Conservation (phyloP, 2,797 vertebrate genomes). For the Rhinella marina region DNA sequence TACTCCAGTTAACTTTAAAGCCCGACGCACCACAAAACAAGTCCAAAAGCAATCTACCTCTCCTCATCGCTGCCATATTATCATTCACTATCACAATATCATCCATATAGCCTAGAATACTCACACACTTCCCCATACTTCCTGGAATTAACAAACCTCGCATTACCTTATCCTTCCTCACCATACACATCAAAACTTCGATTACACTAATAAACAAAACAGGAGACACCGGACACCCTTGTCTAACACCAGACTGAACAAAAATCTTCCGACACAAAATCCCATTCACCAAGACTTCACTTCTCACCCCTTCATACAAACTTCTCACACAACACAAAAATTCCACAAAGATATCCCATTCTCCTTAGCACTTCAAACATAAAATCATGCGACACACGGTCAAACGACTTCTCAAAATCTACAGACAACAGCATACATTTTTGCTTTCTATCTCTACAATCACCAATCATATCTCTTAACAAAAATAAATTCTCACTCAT, state of each 20-base stretch:
- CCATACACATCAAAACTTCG: too few species aligned
- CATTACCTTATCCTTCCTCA: too few species aligned
- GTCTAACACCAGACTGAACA: too few species aligned
- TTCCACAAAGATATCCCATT: background rate
- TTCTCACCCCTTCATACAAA: background rate
- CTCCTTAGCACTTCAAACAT: fast-evolving
- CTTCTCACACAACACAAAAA: background rate
- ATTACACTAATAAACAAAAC: too few species aligned
- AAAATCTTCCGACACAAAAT: background rate
- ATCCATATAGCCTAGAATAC: conserved; percentile 7
- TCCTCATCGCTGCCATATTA: background rate
- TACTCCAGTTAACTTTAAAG: background rate
- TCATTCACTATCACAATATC: background rate
- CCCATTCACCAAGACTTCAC: background rate
- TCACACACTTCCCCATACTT: background rate
- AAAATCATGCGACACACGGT: background rate
- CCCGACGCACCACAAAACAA: background rate
- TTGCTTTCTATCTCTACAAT: background rate
- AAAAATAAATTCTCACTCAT: background rate
- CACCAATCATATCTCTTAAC: background rate
- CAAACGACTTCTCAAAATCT: background rate
- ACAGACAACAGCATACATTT: background rate
- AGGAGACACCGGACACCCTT: too few species aligned
- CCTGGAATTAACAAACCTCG: background rate
- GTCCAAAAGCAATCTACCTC: background rate